Evolutionary conservation across 2,888 invertebrate species (phyloP), one percentile per base, ranked within the genome.

Genomic region (Hylaea fasciaria): DNA sequence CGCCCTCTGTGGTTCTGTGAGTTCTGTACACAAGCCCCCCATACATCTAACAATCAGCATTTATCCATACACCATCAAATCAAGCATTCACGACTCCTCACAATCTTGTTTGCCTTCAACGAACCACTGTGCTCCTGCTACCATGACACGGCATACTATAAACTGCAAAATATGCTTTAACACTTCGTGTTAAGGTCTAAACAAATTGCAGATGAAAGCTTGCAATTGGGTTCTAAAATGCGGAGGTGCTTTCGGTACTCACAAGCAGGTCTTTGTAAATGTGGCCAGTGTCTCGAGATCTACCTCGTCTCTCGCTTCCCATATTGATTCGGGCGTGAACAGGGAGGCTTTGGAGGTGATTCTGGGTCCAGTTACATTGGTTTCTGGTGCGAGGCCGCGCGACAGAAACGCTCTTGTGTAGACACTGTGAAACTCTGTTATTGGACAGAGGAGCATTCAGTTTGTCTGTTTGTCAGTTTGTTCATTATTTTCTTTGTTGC

Each of bases 351-450:
- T 65, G 60, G 63, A 67, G 69, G 71, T 70, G 69, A 72, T 64
- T 65, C 61, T 59, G 69, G 82, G 67, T 80, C 83, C 58, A n/a
- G 57, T 65, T 71, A 70, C 40, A 63, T 39, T 85, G 85, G 90
- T 80, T 81, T 68, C 70, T 62, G 72, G 75, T 68, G 72, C 87
- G 89, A 89, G 89, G 89, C 83, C 88, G 83, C 71, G 81, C 80
- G 86, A 91, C 89, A 90, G 86, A 87, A 85, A 80, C 76, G 83
- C 78, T 87, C 86, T 88, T 87, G 85, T 89, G 80, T 81, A 81
- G 82, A 82, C 82, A 86, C 90, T 91, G 81, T 87, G 88, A 82
- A 85, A 87, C 87, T 83, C 88, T 91, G 89, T 89, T 89, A 85
- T 86, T 81, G 85, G 87, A 90, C 88, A 90, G 88, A 81, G 80